Evolutionary conservation across 2,797 vertebrate species (phyloP).

Genomic region (Ctenosaura bakeri): DNA sequence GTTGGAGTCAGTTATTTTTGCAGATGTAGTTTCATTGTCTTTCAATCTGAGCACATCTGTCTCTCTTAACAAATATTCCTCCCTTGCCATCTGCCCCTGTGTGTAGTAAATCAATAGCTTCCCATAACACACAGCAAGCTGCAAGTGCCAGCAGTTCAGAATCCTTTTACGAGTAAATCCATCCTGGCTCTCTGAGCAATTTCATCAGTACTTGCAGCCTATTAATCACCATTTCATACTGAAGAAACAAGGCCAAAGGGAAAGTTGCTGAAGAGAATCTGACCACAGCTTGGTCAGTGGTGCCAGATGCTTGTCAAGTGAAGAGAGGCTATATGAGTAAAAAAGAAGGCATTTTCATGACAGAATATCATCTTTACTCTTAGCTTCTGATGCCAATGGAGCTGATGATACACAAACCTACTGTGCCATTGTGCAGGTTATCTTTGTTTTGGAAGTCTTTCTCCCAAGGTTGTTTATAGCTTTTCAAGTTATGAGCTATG

Average conservation of each 20-base stretch:
- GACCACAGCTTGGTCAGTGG: fast-evolving
- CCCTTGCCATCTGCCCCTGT: conserved; percentile 27
- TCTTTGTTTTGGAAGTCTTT: neutral
- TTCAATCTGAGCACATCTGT: neutral
- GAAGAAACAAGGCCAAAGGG: neutral
- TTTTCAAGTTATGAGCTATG: neutral
- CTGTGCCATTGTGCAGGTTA: no score
- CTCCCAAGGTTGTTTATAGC: neutral
- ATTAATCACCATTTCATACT: neutral
- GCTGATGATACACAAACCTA: neutral
- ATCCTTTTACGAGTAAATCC: conserved; percentile 38
- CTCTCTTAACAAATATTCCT: neutral
- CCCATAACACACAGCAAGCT: neutral
- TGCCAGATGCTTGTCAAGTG: fast-evolving
- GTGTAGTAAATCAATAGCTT: conserved; percentile 8
- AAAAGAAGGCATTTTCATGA: neutral
- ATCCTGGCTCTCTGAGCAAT: neutral
- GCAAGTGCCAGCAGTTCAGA: conserved; percentile 9
- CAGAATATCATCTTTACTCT: neutral
- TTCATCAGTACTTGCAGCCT: conserved; percentile 14
- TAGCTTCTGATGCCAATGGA: fast-evolving
- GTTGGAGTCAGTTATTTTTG: neutral
- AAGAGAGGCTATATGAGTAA: neutral
- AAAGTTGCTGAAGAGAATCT: neutral
- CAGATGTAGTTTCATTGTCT: neutral